Base-by-base conservation (phyloP, 1,140 invertebrate species). In the Panulirus ornatus region DNA sequence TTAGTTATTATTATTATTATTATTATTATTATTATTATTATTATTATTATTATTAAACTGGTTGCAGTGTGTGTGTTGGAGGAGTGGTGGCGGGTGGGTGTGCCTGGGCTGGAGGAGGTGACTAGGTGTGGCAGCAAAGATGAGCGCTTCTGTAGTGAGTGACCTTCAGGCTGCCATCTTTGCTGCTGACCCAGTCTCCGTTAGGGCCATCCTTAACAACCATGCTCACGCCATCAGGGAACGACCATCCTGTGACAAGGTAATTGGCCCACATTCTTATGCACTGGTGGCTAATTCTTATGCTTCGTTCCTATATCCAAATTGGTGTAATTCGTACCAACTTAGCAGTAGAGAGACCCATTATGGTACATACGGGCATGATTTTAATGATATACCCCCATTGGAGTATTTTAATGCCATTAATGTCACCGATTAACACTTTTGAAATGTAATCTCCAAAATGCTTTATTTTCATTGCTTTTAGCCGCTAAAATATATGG, bases 161-260 rank as follows among this genome's bases (percentile, higher is more conserved):
- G 84, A 86, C n/a, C 84, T 86, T 14, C 84, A 86, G 16, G 36
- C 71, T 11, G 84, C 84, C 71, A 71, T 86, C 16, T 16, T 86
- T 38, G 42, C 51, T 27, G 36, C 73, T 38, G 66, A 86, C 73
- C 84, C 84, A 1, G 42, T 11, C 3, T 51, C 11, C n/a, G 84
- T 86, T 34, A 54, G 84, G 30, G 19, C 36, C 6, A 30, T 76
- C 8, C 47, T 86, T 6, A 73, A 86, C 73, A 9, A 34, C 71
- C 73, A 78, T 30, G 42, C 30, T 30, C 42, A 75, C 14, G 73
- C 47, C 6, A 14, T 47, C 44, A 86, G 58, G 84, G 47, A 86
- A 22, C 38, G 71, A 19, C 84, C 84, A 19, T 86, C 71, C 47
- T 78, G 73, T 22, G n/a, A 47, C 73, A 76, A 86, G 84, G 84